phyloP scores from a whole-genome alignment of 2,113 vertebrate species.

The Silurus asotus region DNA sequence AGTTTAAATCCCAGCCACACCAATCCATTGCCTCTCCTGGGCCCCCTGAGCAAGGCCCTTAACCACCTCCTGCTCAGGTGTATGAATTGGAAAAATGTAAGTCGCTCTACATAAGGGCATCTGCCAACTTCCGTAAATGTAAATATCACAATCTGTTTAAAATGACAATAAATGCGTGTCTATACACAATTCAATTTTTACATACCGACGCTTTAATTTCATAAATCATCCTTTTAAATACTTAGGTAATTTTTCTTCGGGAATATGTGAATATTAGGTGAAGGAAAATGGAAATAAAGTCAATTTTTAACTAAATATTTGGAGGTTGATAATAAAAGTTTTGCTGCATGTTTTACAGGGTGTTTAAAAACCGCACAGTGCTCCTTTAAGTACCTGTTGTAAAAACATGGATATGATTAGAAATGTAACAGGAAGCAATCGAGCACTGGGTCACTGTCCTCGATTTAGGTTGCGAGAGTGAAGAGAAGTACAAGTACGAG shows the following conservation, averaged over 20 bases:
- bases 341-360: neutral
- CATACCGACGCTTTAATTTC: neutral
- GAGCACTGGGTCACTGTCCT: neutral
- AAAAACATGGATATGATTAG: neutral
- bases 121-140: too few species aligned
- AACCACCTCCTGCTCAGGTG: too few species aligned
- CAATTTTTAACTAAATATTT: too few species aligned
- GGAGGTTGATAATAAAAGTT: neutral
- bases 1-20: too few species aligned
- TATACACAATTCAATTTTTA: neutral
- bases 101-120: too few species aligned
- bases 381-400: neutral
- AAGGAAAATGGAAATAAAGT: neutral
- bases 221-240: neutral
- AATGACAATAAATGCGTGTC: neutral
- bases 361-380: neutral
- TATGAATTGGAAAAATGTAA: too few species aligned
- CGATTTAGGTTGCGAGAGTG: conserved; percentile 30
- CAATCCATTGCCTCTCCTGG: too few species aligned
- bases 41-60: too few species aligned
- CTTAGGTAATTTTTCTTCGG: too few species aligned
- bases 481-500: conserved; percentile 50
- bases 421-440: neutral
- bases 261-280: neutral
- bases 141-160: neutral